Base-by-base conservation (phyloP, 1,140 invertebrate species). In the Whitmania pigra region DNA sequence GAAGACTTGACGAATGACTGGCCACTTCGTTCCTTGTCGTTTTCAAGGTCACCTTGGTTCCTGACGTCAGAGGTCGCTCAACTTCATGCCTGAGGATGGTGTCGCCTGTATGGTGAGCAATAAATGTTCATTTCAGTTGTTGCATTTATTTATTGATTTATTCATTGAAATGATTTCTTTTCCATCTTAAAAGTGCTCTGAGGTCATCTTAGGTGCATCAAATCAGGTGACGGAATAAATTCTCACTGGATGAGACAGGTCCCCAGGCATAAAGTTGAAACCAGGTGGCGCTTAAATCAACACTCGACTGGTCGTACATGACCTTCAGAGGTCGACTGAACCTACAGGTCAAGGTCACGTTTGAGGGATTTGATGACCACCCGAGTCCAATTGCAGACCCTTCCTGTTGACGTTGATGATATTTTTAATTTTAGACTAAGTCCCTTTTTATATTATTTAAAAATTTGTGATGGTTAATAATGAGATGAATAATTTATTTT, bases 241-340 rank as follows among this genome's bases (percentile, higher is more conserved):
- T 70, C 66, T 27, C 25, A 73, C 72, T 60, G 7, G 36, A 31
- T n/a, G 72, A 69, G 29, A 73, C 31, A 63, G 60, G 67, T 20
- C 72, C 72, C 72, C 72, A 73, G 27, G 72, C 72, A 55, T 73
- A 73, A 25, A 73, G 55, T 66, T 73, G 72, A 40, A 27, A 73
- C 72, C 72, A 73, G 68, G 68, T 53, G 43, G 68, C 60, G 72
- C 67, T 73, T 29, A 73, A 29, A 55, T 73, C 72, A 3, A 73
- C 72, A 36, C 68, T 71, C 40, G 57, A 29, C 49, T 73, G 67
- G 72, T 73, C 72, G 55, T 27, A 71, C 22, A 18, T 71, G 18
- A 73, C 68, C 68, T 71, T 73, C 67, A 73, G 53, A 71, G 72
- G 67, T 25, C 72, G 67, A 40, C 53, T 71, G 72, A 73, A 73